phyloP scores from a whole-genome alignment of 1,140 invertebrate genomes.

The Rhynchophorus ferrugineus region DNA sequence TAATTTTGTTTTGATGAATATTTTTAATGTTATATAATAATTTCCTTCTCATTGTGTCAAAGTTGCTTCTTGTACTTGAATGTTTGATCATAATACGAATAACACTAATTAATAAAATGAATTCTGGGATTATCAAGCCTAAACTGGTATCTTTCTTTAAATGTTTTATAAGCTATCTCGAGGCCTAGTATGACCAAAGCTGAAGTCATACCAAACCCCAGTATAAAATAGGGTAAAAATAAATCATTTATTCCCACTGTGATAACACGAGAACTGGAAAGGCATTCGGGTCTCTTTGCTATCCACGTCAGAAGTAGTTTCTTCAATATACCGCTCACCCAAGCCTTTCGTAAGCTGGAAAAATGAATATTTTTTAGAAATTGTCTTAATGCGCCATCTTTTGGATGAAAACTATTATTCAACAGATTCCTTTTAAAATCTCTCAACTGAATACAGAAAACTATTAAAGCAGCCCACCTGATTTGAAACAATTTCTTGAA shows the following conservation, averaged over 20 bases:
- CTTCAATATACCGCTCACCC: constrained; percentile 22
- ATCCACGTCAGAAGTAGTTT: constrained; percentile 27
- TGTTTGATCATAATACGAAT: no score
- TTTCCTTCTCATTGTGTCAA: no score
- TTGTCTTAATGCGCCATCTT: not conserved
- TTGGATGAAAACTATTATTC: no score
- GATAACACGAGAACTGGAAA: constrained; percentile 22
- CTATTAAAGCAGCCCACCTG: no score
- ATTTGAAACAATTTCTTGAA: constrained; percentile 44
- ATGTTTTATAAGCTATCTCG: constrained; percentile 19
- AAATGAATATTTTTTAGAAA: constrained; percentile 1
- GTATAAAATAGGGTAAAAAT: constrained; percentile 27
- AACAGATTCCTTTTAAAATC: no score
- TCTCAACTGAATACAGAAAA: no score
- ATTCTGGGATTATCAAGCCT: no score
- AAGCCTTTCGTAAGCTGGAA: constrained; percentile 25
- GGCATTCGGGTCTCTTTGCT: constrained; percentile 25
- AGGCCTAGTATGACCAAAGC: constrained; percentile 18
- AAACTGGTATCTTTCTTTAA: not conserved
- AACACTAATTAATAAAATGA: no score
- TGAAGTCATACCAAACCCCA: constrained; percentile 19
- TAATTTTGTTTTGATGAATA: no score
- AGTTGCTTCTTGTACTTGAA: no score
- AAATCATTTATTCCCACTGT: constrained; percentile 26
- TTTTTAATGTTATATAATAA: no score